phyloP scores from a whole-genome alignment of 2,888 invertebrate genomes.

The Meloe dianella region DNA sequence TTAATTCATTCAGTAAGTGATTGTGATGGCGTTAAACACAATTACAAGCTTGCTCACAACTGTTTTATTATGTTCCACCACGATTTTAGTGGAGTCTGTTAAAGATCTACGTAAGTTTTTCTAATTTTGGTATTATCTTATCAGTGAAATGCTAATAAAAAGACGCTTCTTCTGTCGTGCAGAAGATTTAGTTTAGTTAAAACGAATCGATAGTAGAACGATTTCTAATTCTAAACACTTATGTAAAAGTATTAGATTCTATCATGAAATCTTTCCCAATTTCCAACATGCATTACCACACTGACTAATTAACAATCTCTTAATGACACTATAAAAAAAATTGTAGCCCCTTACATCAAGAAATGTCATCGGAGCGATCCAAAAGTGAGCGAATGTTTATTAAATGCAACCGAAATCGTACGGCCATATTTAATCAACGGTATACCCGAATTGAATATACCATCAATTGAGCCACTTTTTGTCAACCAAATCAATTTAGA shows the following conservation, averaged over 20 bases:
- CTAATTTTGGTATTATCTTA: too few relatives aligned
- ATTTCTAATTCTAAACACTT: slow-evolving; percentile 2
- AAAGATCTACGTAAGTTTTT: not conserved
- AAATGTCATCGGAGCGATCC: slow-evolving; percentile 47
- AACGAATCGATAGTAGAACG: not conserved
- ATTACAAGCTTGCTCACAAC: not conserved
- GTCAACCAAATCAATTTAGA: slow-evolving; percentile 44
- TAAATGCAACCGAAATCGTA: slow-evolving; percentile 44
- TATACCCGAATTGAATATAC: slow-evolving; percentile 51
- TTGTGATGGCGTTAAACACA: not conserved
- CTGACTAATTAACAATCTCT: not conserved
- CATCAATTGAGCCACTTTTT: slow-evolving; percentile 49
- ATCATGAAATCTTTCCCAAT: not conserved
- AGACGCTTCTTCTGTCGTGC: not conserved
- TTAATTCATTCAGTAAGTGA: not conserved
- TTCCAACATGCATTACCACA: not conserved
- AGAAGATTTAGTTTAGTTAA: not conserved
- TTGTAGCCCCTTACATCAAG: slow-evolving; percentile 23
- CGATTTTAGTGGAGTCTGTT: not conserved
- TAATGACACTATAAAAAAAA: not conserved
- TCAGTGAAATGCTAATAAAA: not conserved
- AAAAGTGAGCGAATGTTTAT: slow-evolving; percentile 49
- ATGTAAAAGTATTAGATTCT: not conserved
- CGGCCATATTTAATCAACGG: slow-evolving; percentile 48
- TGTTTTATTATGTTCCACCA: not conserved